Percentiles rank a stretch among this genome's conserved stretches.
Conservation (phyloP, 1,140 invertebrate species). For the Bacillus rossius region DNA sequence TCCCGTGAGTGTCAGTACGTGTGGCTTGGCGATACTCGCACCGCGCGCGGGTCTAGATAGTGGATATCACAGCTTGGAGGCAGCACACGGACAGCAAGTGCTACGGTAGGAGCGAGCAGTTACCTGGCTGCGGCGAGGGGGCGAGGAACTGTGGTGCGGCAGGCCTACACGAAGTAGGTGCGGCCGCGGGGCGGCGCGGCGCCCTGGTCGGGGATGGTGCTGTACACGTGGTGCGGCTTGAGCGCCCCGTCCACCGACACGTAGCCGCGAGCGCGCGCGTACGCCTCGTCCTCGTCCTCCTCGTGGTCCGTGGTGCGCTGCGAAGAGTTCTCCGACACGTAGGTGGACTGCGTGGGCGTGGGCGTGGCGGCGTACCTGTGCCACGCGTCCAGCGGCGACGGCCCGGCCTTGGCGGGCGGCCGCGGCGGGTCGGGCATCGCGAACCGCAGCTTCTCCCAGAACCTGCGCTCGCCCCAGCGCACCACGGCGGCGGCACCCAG, state of each 20-base stretch:
- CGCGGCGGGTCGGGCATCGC: slow-evolving; percentile 69
- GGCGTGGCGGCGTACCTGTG: slow-evolving; percentile 47
- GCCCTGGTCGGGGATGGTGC: slow-evolving; percentile 45
- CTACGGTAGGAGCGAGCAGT: no score
- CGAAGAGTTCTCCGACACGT: slow-evolving; percentile 55
- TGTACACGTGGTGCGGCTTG: slow-evolving; percentile 46
- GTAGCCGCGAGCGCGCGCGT: slow-evolving; percentile 44
- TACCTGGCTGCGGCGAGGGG: no score
- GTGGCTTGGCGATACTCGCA: no score
- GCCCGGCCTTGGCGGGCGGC: slow-evolving; percentile 51
- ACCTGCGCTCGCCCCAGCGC: slow-evolving; percentile 77
- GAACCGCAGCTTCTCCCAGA: slow-evolving; percentile 87
- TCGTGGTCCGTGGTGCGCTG: slow-evolving; percentile 50
- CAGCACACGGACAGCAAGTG: no score
- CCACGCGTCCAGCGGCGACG: slow-evolving; percentile 49
- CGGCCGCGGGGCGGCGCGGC: neutral
- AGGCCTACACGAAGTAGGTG: slow-evolving; percentile 12
- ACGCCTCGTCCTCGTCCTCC: slow-evolving; percentile 35
- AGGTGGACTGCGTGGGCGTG: slow-evolving; percentile 56
- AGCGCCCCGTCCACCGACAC: slow-evolving; percentile 31
- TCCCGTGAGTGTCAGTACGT: no score
- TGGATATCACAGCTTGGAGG: no score
- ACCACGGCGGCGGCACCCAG: slow-evolving; percentile 80
- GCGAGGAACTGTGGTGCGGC: no score
- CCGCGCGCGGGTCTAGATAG: no score